Conservation (phyloP, 2,888 invertebrate genomes). For the Cabera pusaria region DNA sequence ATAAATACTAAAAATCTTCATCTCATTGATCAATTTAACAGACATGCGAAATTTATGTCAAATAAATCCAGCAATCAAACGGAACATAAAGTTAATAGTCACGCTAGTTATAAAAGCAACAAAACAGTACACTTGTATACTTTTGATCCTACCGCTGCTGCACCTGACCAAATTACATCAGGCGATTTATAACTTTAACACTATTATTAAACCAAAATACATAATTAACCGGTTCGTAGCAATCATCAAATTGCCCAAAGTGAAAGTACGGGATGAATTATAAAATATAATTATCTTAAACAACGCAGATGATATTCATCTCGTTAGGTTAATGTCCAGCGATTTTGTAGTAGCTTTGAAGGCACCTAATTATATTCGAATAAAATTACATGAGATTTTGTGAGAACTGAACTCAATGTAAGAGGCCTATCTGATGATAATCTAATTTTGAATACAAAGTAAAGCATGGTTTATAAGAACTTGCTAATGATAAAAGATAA, state of each 20-base stretch:
- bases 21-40: too few species aligned
- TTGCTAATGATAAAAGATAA: too few species aligned
- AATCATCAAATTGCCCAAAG: conserved; percentile 47
- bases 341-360: conserved; percentile 17
- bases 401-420: too few species aligned
- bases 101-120: too few species aligned
- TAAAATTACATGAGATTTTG: conserved; percentile 18
- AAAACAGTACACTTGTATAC: too few species aligned
- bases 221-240: conserved; percentile 17
- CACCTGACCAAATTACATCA: conserved; percentile 4
- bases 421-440: too few species aligned
- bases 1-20: too few species aligned
- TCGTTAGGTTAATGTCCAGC: conserved; percentile 22
- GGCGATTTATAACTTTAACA: neutral
- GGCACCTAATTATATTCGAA: conserved; percentile 10
- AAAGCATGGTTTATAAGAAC: too few species aligned
- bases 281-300: conserved; percentile 24
- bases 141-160: neutral
- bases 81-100: too few species aligned
- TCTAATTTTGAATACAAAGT: too few species aligned
- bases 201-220: neutral
- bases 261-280: conserved; percentile 49
- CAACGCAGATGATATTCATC: conserved; percentile 21
- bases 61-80: too few species aligned
- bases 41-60: too few species aligned